Evolutionary conservation across 2,113 vertebrate species (phyloP).

Genomic region (Ctenodactylus gundi): DNA sequence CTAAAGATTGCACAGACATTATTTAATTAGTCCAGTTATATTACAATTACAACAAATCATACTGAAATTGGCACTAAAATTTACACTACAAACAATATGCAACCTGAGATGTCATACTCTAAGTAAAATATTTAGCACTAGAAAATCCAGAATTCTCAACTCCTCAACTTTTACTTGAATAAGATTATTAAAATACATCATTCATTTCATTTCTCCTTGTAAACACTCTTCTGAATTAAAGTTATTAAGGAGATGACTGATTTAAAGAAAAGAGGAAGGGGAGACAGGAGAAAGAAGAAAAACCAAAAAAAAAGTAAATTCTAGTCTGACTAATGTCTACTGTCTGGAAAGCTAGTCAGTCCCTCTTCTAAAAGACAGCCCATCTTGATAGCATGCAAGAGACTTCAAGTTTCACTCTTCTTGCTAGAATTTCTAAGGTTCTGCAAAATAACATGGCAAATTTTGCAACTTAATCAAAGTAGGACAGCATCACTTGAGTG

Average conservation of each 20-base stretch:
- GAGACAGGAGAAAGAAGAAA: neutral
- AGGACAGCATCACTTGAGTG: neutral
- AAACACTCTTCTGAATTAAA: neutral
- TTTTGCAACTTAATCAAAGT: neutral
- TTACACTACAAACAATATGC: neutral
- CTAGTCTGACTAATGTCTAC: neutral
- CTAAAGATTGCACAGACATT: neutral
- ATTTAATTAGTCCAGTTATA: neutral
- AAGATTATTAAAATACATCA: slow-evolving; percentile 13
- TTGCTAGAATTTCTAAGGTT: neutral
- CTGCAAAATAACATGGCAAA: neutral
- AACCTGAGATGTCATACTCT: neutral
- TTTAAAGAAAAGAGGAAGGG: neutral
- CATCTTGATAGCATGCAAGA: neutral
- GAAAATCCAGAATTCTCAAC: neutral
- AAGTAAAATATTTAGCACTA: neutral
- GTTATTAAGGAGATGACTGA: neutral
- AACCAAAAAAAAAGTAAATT: slow-evolving; percentile 21
- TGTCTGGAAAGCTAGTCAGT: neutral
- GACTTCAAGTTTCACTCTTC: neutral
- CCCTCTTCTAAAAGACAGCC: neutral
- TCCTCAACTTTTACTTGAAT: neutral
- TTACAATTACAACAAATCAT: slow-evolving; percentile 9
- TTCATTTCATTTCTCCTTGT: neutral
- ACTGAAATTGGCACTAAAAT: neutral